A percentile compares a stretch with the other conserved stretches of the same genome.
These are phyloP conservation scores for Semicossyphus pulcher DNA, from an alignment of 2,113 vertebrate genomes.

Conservation along the genomic window DNA sequence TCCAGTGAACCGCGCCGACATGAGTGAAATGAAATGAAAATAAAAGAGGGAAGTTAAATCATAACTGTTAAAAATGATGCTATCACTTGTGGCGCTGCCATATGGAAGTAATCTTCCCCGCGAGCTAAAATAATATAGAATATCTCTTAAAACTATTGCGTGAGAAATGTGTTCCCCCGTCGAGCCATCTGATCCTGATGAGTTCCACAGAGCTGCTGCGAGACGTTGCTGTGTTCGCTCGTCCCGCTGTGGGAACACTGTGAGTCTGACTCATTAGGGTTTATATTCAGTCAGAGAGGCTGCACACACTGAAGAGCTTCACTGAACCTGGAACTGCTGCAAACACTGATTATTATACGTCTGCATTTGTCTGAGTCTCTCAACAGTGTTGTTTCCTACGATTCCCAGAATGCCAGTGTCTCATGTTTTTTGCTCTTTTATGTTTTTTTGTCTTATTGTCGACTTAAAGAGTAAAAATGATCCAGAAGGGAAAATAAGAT, in stretches of 20 bases:
- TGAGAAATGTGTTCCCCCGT: slow-evolving; percentile 42
- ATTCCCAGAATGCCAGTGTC: no score
- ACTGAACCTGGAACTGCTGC: no score
- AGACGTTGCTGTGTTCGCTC: not conserved
- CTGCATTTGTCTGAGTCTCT: no score
- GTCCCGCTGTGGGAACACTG: slow-evolving; percentile 10
- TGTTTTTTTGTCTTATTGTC: no score
- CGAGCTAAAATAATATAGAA: slow-evolving; percentile 21
- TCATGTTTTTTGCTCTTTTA: not conserved
- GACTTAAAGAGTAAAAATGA: no score
- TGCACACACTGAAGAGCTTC: not conserved
- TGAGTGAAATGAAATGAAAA: slow-evolving; percentile 41
- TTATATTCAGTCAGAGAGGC: slow-evolving; percentile 6
- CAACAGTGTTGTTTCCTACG: no score
- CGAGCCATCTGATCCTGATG: slow-evolving; percentile 62
- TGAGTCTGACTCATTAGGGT: not conserved
- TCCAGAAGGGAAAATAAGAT: no score
- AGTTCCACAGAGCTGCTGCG: slow-evolving; percentile 54
- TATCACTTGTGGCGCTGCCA: slow-evolving; percentile 15
- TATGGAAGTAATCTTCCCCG: slow-evolving; percentile 48
- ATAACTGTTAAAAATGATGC: slow-evolving; percentile 23
- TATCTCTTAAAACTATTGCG: slow-evolving; percentile 32
- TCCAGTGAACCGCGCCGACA: not conserved
- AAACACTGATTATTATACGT: no score
- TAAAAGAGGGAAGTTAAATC: slow-evolving; percentile 28